A percentile compares a stretch with the other conserved stretches of the same genome.
phyloP scores from a whole-genome alignment of 2,113 vertebrate genomes.

The Actenoides hombroni region DNA sequence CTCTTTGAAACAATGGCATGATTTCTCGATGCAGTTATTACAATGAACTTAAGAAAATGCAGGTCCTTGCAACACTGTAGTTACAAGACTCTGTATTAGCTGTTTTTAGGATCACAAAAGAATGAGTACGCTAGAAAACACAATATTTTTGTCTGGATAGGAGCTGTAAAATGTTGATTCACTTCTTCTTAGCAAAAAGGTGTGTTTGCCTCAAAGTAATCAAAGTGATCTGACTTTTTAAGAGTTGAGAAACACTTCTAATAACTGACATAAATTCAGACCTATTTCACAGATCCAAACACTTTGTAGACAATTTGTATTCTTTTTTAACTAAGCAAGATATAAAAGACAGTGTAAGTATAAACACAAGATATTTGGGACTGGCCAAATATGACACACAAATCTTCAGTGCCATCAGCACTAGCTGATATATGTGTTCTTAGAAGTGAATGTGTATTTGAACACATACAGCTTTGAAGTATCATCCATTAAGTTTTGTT shows the following conservation, averaged over 20 bases:
- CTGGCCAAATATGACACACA: background rate
- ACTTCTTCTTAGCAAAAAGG: background rate
- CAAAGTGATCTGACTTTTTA: background rate
- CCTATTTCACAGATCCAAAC: background rate
- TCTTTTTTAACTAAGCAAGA: background rate
- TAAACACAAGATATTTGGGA: background rate
- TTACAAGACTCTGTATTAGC: background rate
- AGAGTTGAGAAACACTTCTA: background rate
- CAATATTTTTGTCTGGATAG: background rate
- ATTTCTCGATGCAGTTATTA: background rate
- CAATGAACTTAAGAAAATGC: background rate
- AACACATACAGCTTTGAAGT: background rate
- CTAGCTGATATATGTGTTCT: background rate
- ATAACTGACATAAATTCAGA: background rate
- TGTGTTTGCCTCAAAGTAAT: background rate
- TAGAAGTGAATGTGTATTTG: background rate
- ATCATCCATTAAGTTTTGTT: background rate
- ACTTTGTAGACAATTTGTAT: background rate
- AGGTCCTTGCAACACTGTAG: background rate
- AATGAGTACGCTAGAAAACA: background rate
- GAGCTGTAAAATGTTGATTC: background rate
- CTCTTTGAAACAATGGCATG: background rate
- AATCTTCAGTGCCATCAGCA: background rate
- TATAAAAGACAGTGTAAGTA: background rate
- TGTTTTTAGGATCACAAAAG: background rate